Conservation (phyloP, 2,113 vertebrate species). For the Periophthalmodon schlosseri region DNA sequence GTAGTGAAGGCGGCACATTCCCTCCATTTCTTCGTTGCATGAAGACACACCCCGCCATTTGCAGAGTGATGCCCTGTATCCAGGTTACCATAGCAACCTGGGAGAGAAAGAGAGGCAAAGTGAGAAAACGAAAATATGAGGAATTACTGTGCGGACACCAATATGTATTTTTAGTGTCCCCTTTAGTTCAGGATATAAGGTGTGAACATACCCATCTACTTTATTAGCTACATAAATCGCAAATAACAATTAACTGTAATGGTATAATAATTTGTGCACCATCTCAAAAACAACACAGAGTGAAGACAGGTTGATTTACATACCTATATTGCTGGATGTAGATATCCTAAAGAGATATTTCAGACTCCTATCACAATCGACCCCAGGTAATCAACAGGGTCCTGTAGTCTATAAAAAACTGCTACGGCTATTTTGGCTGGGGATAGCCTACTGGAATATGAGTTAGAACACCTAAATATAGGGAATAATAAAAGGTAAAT, state of each 20-base stretch:
- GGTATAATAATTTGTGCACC: constrained; percentile 58
- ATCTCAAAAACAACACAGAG: constrained; percentile 74
- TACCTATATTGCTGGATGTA: constrained; percentile 81
- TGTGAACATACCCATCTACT: constrained; percentile 15
- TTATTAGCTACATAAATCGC: constrained; percentile 62
- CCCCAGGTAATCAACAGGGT: constrained; percentile 81
- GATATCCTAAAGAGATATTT: constrained; percentile 83
- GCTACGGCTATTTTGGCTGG: constrained; percentile 80
- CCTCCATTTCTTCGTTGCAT: constrained; percentile 28
- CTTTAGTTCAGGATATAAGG: constrained; percentile 33
- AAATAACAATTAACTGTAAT: constrained; percentile 40
- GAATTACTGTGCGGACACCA: constrained; percentile 39
- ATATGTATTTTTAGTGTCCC: constrained; percentile 34
- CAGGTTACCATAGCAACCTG: constrained; percentile 74
- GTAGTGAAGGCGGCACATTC: constrained; percentile 49
- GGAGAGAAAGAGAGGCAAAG: constrained; percentile 50
- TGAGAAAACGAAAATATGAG: constrained; percentile 39
- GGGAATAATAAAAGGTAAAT: constrained; percentile 79
- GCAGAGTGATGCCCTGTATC: constrained; percentile 46
- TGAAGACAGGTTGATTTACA: constrained; percentile 81
- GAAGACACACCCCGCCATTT: constrained; percentile 49
- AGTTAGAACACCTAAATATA: constrained; percentile 82
- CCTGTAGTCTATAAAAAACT: constrained; percentile 80
- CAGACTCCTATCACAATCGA: constrained; percentile 82
- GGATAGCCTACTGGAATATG: constrained; percentile 76